Evolutionary conservation across 2,113 vertebrate species (phyloP), one percentile per base, ranked within the genome.

Genomic region (Sorex araneus): DNA sequence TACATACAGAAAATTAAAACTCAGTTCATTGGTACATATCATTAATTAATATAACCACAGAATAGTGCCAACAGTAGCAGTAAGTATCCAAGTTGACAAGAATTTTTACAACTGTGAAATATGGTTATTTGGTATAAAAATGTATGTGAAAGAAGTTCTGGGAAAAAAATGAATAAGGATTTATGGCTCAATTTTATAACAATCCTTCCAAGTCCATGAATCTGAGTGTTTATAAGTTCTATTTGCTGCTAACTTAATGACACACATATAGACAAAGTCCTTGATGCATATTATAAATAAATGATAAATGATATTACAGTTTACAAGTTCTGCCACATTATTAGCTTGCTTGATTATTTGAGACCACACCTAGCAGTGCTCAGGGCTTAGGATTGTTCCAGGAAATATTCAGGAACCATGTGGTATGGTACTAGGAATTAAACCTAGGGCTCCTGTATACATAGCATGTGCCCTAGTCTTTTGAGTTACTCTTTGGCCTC

Each of bases 141-240:
- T 40, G 25, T 87, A 47, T 78, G 43, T 66, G 60, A 75, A 94
- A 95, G 79, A 90, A 90, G 45, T 83, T 90, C 81, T 66, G 47
- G 18, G 74, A 75, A 21, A 80, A 89, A 95, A 87, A 73, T 88
- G 76, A 93, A 47, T 76, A 43, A 30, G 67, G n/a, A 84, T 95
- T 95, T 92, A 93, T 78, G 91, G 64, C 73, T 71, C 60, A 23
- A 63, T 94, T 90, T 92, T 94, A 89, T 70, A 25, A 77, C 66
- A 73, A 93, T 91, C 73, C 76, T 84, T 50, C 63, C 63, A 93
- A 86, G 36, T 69, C 80, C 86, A 78, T 93, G 84, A 94, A 94
- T 94, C 84, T 87, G 89, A 94, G 84, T 54, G 73, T 92, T 93
- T 89, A 71, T 94, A 96, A 96, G 96, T 96, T 92, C 93, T 95